A percentile compares a stretch with the other conserved stretches of the same genome.
These are phyloP conservation scores for human (Homo sapiens) DNA, from an alignment of 2,113 vertebrate species.

Conservation along the genomic window DNA sequence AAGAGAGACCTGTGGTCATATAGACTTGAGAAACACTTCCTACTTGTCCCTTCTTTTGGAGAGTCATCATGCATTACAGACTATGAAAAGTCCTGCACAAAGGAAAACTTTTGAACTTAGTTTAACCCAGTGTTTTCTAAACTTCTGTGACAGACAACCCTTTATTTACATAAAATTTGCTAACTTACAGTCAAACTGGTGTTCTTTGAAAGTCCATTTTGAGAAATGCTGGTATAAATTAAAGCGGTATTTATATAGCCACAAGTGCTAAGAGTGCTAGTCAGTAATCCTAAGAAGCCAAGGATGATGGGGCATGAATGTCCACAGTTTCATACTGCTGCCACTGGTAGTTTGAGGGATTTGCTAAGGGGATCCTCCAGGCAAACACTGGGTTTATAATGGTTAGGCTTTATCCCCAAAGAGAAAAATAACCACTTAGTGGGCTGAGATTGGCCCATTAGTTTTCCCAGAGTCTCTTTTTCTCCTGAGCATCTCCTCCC, in stretches of 20 bases:
- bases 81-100: too few relatives aligned
- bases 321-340: not conserved
- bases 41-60: not conserved
- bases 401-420: not conserved
- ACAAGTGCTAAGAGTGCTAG: not conserved
- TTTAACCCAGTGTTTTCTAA: not conserved
- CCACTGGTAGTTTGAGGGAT: not conserved
- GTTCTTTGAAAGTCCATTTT: not conserved
- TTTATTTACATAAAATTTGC: not conserved
- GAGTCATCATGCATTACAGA: not conserved
- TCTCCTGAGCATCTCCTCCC: not conserved
- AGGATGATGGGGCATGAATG: not conserved
- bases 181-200: not conserved
- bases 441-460: not conserved
- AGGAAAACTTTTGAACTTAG: not conserved
- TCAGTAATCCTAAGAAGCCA: not conserved
- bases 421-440: not conserved
- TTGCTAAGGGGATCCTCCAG: not conserved
- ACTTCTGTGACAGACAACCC: not conserved
- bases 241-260: not conserved
- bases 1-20: not conserved
- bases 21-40: not conserved
- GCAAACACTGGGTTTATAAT: not conserved
- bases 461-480: not conserved
- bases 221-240: not conserved